These are phyloP conservation scores for Drosophila recens DNA, from an alignment of 2,888 invertebrate species.

Conservation along the genomic window DNA sequence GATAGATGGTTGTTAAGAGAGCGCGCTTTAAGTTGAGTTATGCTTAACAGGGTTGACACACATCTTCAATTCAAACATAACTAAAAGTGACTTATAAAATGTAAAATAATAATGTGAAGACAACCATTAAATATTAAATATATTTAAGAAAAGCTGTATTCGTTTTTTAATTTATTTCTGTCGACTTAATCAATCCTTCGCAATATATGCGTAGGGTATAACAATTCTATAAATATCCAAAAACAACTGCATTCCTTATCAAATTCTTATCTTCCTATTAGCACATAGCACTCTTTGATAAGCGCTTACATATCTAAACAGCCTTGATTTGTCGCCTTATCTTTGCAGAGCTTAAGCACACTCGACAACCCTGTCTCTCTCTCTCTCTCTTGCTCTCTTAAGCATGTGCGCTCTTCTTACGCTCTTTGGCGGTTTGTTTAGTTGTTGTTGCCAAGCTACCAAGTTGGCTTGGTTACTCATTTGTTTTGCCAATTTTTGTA, in stretches of 20 bases:
- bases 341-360: background rate
- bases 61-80: background rate
- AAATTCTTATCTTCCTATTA: constrained; percentile 27
- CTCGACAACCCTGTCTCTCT: constrained; percentile 51
- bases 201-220: background rate
- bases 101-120: background rate
- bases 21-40: constrained; percentile 20
- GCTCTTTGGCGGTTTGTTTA: constrained; percentile 38
- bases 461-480: constrained; percentile 80
- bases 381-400: constrained; percentile 51
- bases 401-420: constrained; percentile 9
- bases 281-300: constrained; percentile 3
- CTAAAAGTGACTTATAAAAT: background rate
- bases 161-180: too few relatives aligned
- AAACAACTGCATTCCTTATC: constrained; percentile 19
- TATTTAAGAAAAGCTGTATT: too few relatives aligned
- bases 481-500: constrained; percentile 80
- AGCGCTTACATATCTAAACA: constrained; percentile 26
- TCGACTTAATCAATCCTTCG: background rate
- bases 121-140: background rate
- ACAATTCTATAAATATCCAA: background rate
- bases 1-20: constrained; percentile 61
- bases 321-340: constrained; percentile 49
- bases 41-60: constrained; percentile 30
- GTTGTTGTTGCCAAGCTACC: constrained; percentile 74